phyloP scores from a whole-genome alignment of 2,113 vertebrate genomes.

The Butorides virescens region DNA sequence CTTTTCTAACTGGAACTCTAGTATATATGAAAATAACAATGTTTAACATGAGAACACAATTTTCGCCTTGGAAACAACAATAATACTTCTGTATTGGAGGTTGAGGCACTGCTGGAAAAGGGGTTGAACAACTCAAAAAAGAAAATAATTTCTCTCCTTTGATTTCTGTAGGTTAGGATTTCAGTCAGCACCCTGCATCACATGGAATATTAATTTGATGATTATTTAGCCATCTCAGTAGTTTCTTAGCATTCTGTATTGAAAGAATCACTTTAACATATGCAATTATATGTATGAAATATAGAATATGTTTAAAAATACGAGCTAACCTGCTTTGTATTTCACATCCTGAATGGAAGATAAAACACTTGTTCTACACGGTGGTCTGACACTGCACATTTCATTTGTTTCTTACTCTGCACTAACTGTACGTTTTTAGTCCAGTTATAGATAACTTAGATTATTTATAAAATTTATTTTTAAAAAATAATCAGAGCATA shows the following conservation, averaged over 20 bases:
- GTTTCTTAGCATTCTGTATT: background rate
- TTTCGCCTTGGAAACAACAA: background rate
- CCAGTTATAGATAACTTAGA: background rate
- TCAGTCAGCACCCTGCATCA: background rate
- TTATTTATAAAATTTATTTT: background rate
- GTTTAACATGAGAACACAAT: background rate
- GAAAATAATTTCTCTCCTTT: background rate
- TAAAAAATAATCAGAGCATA: background rate
- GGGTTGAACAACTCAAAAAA: background rate
- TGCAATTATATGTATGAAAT: background rate
- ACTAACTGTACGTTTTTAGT: background rate
- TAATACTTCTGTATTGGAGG: background rate
- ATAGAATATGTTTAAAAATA: background rate
- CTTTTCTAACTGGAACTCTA: background rate
- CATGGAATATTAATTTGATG: background rate
- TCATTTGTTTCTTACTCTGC: background rate
- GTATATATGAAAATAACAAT: background rate
- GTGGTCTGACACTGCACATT: conserved; percentile 8
- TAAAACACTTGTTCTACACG: conserved; percentile 11
- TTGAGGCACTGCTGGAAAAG: background rate
- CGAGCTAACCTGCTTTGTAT: background rate
- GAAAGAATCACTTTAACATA: background rate
- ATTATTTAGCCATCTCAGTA: background rate
- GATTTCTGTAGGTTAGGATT: background rate
- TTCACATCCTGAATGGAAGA: background rate